A percentile compares a stretch with the other conserved stretches of the same genome.
These are phyloP conservation scores for Ariolimax columbianus DNA, from an alignment of 2,888 invertebrate species.

Conservation along the genomic window DNA sequence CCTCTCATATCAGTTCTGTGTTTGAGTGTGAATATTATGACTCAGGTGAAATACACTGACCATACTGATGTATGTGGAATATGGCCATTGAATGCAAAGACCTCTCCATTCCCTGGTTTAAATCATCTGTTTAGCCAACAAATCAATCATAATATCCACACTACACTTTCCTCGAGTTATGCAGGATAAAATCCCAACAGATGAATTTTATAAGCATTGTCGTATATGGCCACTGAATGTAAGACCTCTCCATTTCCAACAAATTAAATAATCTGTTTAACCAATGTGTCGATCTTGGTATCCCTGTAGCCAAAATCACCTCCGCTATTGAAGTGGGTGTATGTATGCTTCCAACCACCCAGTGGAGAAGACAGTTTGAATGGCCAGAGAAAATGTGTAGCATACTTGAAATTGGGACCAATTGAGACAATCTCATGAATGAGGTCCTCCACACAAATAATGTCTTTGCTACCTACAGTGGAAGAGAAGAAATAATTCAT, in stretches of 20 bases:
- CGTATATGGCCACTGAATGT: too few species aligned
- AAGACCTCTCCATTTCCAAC: neutral
- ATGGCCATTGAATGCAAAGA: too few species aligned
- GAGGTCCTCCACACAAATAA: conserved; percentile 98
- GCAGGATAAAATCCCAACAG: too few species aligned
- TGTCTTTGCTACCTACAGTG: conserved; percentile 83
- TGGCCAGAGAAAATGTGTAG: conserved; percentile 99
- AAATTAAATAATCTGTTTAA: conserved; percentile 95
- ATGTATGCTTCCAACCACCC: conserved; percentile 95
- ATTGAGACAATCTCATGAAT: conserved; percentile 96
- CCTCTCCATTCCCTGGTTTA: too few species aligned
- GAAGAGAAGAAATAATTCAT: neutral
- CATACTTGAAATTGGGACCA: conserved; percentile 91
- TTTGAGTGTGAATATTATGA: too few species aligned
- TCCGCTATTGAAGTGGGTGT: conserved; percentile 99
- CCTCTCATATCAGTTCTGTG: too few species aligned
- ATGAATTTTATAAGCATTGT: too few species aligned
- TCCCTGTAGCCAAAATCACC: conserved; percentile 99
- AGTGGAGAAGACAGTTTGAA: conserved; percentile 99
- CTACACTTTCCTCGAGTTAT: too few species aligned
- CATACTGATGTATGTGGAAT: too few species aligned
- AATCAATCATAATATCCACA: too few species aligned
- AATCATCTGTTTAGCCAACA: too few species aligned
- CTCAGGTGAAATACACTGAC: too few species aligned
- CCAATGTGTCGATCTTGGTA: conserved; percentile 95